phyloP scores from a whole-genome alignment of 2,797 vertebrate species.

The Sandelia bainsii region DNA sequence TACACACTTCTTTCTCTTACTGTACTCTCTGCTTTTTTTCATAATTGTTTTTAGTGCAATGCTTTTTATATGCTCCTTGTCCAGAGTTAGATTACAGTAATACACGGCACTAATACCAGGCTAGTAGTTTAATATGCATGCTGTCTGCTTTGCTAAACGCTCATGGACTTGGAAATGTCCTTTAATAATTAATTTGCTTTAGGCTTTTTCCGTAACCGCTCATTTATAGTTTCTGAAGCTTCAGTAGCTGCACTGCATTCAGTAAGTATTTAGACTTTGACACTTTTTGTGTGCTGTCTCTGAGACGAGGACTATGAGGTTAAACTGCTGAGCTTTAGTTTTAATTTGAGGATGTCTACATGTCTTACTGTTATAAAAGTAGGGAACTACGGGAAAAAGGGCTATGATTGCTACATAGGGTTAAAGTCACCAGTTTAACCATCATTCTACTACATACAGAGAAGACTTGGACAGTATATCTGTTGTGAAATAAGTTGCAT shows the following conservation, averaged over 20 bases:
- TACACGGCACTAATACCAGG: neutral
- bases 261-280: constrained; percentile 2
- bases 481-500: too few species aligned
- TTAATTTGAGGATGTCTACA: neutral
- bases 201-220: neutral
- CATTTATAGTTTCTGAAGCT: neutral
- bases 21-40: neutral
- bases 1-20: neutral
- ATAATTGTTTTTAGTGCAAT: neutral
- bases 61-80: neutral
- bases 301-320: neutral
- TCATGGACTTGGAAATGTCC: neutral
- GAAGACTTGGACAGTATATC: too few species aligned
- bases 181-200: constrained; percentile 16
- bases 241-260: neutral
- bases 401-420: neutral
- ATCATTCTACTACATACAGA: neutral
- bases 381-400: neutral
- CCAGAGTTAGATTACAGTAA: neutral
- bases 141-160: constrained; percentile 6
- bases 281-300: constrained; percentile 1
- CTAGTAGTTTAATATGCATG: neutral
- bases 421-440: neutral
- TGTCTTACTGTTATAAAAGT: neutral
- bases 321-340: neutral